phyloP scores from a whole-genome alignment of 2,113 vertebrate species.

The Potamarius usumacintae region DNA sequence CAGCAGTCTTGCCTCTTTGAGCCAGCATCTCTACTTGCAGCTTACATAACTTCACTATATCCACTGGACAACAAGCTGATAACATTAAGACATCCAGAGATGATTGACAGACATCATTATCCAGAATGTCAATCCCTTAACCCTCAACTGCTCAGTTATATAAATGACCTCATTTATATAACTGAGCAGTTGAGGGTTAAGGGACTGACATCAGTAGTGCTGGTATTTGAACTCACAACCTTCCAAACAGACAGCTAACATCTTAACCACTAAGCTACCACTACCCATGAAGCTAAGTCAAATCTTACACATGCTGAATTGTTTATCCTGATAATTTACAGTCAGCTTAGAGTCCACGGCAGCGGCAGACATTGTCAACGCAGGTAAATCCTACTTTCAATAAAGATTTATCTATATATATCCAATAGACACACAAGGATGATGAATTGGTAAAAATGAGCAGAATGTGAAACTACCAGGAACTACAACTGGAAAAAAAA shows the following conservation, averaged over 20 bases:
- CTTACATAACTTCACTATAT: background rate
- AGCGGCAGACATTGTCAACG: background rate
- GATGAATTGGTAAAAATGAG: background rate
- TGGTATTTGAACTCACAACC: background rate
- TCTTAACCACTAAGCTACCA: background rate
- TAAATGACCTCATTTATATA: background rate
- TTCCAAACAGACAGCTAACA: background rate
- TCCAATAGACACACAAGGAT: background rate
- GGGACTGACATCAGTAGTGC: background rate
- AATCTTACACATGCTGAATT: background rate
- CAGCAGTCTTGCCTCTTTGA: background rate
- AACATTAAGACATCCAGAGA: background rate
- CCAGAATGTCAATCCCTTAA: background rate
- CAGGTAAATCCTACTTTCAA: background rate
- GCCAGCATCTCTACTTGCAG: background rate
- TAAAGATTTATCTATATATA: background rate
- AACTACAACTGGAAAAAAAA: background rate
- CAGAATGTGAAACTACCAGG: background rate
- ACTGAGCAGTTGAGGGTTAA: background rate
- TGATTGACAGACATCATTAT: background rate
- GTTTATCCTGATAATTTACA: background rate
- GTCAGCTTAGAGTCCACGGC: background rate
- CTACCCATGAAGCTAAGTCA: background rate
- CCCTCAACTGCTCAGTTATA: too few species aligned
- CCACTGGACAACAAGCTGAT: background rate